phyloP scores from a whole-genome alignment of 2,797 vertebrate species.

The Melanotaenia maccullochi region DNA sequence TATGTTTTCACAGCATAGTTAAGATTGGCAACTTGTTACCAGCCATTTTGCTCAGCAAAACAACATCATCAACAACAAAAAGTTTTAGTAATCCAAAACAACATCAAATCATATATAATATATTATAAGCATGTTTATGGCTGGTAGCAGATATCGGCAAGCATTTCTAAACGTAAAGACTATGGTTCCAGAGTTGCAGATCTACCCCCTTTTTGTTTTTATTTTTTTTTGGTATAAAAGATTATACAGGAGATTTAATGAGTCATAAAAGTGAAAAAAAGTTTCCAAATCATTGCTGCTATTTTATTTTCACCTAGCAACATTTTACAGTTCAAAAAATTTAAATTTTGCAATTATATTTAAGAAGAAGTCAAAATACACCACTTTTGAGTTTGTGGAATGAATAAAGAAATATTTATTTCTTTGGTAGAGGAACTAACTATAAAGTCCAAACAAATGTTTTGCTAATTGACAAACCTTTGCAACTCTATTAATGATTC shows the following conservation, averaged over 20 bases:
- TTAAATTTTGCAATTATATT: neutral
- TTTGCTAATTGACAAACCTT: neutral
- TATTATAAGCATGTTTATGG: neutral
- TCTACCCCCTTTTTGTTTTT: too few relatives aligned
- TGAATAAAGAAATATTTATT: neutral
- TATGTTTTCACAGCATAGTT: neutral
- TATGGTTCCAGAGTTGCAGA: too few relatives aligned
- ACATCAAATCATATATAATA: neutral
- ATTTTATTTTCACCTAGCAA: neutral
- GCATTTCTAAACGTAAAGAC: too few relatives aligned
- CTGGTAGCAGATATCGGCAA: too few relatives aligned
- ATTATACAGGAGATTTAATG: neutral
- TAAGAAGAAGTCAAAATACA: neutral
- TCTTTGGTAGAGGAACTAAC: neutral
- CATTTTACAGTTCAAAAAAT: neutral
- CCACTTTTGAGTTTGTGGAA: neutral
- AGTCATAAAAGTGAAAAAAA: neutral
- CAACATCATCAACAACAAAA: too few relatives aligned
- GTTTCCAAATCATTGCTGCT: neutral
- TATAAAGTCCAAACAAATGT: neutral
- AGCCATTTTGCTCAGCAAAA: neutral
- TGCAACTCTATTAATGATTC: neutral
- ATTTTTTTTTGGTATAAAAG: neutral
- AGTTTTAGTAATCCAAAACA: neutral
- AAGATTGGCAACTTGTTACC: neutral